Base-by-base conservation (phyloP, 2,797 vertebrate genomes). In the Lophotriccus pileatus region DNA sequence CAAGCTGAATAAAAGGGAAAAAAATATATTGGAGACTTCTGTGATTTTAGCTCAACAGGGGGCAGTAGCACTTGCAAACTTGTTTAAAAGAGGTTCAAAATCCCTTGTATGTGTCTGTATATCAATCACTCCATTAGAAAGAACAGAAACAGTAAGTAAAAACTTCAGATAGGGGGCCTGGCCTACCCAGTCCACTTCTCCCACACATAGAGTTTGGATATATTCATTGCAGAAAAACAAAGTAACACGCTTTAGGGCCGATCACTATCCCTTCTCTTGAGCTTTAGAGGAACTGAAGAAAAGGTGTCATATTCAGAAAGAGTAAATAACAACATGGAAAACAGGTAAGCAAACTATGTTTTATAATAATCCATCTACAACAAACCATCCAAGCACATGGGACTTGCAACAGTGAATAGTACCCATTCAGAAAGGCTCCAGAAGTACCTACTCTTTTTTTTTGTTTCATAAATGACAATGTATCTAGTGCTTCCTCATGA, bases 41-140 rank as follows among this genome's bases (percentile, higher is more conserved):
- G 7, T 55, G 87, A 89, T 92, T 94, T 93, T 82, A 89, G 79
- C 72, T 87, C 90, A 94, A 94, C 58, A 84, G 92, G 89, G 91
- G 84, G 37, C 90, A 82, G 60, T 46, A 88, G 72, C 77, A 94
- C 82, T 95, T 87, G 72, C 74, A 89, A 77, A 91, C 46, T 86
- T 95, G 55, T 36, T 96, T 93, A 95, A 93, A 92, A 93, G 63
- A 37, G 52, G 67, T 87, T 96, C 73, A 69, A 74, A 25, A 91
- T 52, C 91, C 77, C 70, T 80, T 49, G 9, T 44, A 10, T 60
- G 78, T 84, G 83, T 95, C 92, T 86, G 36, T 58, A 85, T 73
- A 72, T 8, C 10, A 93, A 94, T 20, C 64, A 93, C 91, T 94
- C 73, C 81, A 37, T 89, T 81, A 62, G 44, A 44, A 66, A 94